Evolutionary conservation across 1,140 invertebrate genomes (phyloP), one percentile per base, ranked within the genome.

Genomic region (Drosophila teissieri): DNA sequence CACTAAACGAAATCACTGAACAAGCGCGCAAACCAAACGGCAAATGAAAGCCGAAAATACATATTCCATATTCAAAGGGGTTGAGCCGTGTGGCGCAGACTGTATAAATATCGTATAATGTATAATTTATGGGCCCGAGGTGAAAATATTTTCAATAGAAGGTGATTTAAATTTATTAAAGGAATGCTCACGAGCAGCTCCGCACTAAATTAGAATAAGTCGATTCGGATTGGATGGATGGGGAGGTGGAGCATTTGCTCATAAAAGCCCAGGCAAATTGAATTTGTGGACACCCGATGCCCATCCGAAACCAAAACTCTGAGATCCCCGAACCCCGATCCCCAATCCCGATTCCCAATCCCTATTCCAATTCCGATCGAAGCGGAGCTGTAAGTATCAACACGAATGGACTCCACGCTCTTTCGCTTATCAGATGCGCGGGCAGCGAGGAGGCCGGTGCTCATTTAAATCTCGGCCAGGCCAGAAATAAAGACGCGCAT

Each of bases 141-240:
- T 89, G 84, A 89, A 89, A 89, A 89, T 89, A 84, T 89, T 89
- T 89, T 89, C 84, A 89, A 89, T 89, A 89, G 84, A 89, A 89
- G 84, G 84, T 89, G 84, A 89, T 89, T 89, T 89, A 89, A 89
- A 89, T 89, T 89, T 89, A 89, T 89, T 89, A 89, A 89, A 89
- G 84, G 84, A 89, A 89, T 88, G 84, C 80, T 84, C 76, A 83
- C 73, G 81, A 86, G 73, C 81, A 86, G 82, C 73, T 74, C 55
- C 78, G 73, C 84, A 86, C 84, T 86, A 86, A 86, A 86, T 86
- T 86, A 88, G 84, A 88, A 89, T 89, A 89, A 89, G 84, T 67
- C 73, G 40, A 8, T 10, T 31, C 7, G 31, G 7, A 31, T 31
- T 2, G 19, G 27, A 7, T 24, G 17, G 19, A 6, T 17, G n/a